A percentile compares a stretch with the other conserved stretches of the same genome.
Conservation (phyloP, 2,113 vertebrate species). For the Grammomys surdaster region DNA sequence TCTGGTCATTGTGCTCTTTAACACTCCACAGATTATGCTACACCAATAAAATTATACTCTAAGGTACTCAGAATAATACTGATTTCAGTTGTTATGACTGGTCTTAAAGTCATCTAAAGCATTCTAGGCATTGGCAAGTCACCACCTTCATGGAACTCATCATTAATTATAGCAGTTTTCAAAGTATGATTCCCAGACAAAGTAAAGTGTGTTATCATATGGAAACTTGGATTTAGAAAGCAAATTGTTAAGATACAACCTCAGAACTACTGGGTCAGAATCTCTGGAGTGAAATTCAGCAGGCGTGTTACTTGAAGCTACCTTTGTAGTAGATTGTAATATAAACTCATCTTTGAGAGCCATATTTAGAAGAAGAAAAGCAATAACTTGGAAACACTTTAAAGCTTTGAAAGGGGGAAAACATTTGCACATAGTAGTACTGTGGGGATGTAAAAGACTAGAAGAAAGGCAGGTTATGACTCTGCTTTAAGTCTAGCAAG, state of each 20-base stretch:
- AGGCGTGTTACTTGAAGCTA: background rate
- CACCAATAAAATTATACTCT: background rate
- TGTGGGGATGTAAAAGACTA: background rate
- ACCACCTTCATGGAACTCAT: background rate
- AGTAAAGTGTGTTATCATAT: background rate
- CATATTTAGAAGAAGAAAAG: constrained; percentile 27
- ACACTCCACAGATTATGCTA: background rate
- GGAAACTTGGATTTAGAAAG: background rate
- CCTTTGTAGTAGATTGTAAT: background rate
- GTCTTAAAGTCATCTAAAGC: constrained; percentile 47
- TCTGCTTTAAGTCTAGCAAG: constrained; percentile 36
- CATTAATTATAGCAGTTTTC: background rate
- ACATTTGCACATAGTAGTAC: background rate
- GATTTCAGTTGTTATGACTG: constrained; percentile 21
- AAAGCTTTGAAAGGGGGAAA: constrained; percentile 14
- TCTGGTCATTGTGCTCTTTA: background rate
- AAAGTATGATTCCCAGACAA: background rate
- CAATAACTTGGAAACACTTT: background rate
- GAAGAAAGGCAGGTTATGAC: background rate
- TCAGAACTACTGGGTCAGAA: constrained; percentile 52
- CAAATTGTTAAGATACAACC: background rate
- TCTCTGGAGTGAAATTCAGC: background rate
- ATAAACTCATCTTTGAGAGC: constrained; percentile 30
- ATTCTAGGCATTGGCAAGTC: constrained; percentile 9
- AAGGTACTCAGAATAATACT: background rate